Conservation (phyloP, 2,888 invertebrate genomes). For the Erebia epiphron region DNA sequence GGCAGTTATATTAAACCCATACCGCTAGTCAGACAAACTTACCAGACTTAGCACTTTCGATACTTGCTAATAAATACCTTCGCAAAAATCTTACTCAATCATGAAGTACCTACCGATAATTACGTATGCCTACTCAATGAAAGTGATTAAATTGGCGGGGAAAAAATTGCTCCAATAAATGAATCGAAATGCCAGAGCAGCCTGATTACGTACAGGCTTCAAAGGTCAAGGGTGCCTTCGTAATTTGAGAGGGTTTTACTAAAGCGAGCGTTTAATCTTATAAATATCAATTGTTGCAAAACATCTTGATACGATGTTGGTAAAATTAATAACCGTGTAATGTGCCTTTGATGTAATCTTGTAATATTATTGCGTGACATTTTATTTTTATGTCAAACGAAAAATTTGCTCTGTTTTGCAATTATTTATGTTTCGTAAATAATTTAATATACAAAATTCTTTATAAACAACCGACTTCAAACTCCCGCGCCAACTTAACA, state of each 20-base stretch:
- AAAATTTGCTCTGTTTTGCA: slow-evolving; percentile 1
- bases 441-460: too few species aligned
- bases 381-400: slow-evolving; percentile 10
- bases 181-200: slow-evolving; percentile 33
- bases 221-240: slow-evolving; percentile 23
- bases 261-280: slow-evolving; percentile 37
- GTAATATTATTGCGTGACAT: slow-evolving; percentile 28
- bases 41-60: too few species aligned
- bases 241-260: slow-evolving; percentile 17
- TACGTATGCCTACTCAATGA: slow-evolving; percentile 11
- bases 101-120: slow-evolving; percentile 1
- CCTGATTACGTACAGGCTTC: slow-evolving; percentile 18
- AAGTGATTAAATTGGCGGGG: slow-evolving; percentile 2
- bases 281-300: slow-evolving; percentile 41
- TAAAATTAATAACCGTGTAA: slow-evolving; percentile 32
- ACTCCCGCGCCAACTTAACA: too few species aligned
- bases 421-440: slow-evolving; percentile 15
- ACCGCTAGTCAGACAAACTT: too few species aligned
- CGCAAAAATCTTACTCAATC: not conserved
- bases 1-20: too few species aligned
- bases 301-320: slow-evolving; percentile 28
- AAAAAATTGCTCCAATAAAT: slow-evolving; percentile 34
- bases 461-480: too few species aligned
- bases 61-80: not conserved
- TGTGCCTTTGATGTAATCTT: slow-evolving; percentile 27